Evolutionary conservation across 2,888 invertebrate genomes (phyloP), one percentile per base, ranked within the genome.

Genomic region (Cataglyphis cursor): DNA sequence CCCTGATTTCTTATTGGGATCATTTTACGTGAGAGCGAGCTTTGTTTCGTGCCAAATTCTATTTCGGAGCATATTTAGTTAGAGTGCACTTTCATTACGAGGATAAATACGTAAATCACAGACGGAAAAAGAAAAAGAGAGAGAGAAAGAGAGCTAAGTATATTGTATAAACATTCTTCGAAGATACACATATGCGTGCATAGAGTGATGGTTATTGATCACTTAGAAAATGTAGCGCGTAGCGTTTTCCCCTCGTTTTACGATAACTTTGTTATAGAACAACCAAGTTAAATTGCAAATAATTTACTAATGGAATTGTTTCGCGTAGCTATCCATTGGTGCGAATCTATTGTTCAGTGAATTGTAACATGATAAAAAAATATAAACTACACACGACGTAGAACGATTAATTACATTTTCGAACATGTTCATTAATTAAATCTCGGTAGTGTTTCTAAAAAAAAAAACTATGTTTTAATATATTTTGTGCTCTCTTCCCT

Each of bases 221-320:
- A 44, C 78, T 73, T 24, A 44, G 73, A 59, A 59, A 80, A 73
- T 72, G 68, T 66, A 35, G 2, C 24, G n/a, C 24, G 41, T 35
- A 12, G 18, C 73, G 12, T 70, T 68, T 59, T 24, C 57, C 57
- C 10, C 21, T 18, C 24, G 74, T 59, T 59, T 59, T 35, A 12
- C 44, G 44, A 57, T 61, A 73, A 73, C 59, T 80, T 57, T 10
- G 5, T 28, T n/a, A 54, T 12, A 12, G 44, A 41, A 12, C 31
- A 57, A 57, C 64, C 6, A 51, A 59, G 57, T 59, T 59, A 21
- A 44, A 21, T 44, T 44, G 31, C 21, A 21, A 73, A 80, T 80
- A 80, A 80, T 80, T 73, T 59, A 72, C 78, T 80, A 80, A 80
- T 80, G 78, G 78, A 18, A 44, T 59, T 73, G 78, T 54, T 66